Conservation (phyloP, 1,140 invertebrate genomes). For the Orussus abietinus region DNA sequence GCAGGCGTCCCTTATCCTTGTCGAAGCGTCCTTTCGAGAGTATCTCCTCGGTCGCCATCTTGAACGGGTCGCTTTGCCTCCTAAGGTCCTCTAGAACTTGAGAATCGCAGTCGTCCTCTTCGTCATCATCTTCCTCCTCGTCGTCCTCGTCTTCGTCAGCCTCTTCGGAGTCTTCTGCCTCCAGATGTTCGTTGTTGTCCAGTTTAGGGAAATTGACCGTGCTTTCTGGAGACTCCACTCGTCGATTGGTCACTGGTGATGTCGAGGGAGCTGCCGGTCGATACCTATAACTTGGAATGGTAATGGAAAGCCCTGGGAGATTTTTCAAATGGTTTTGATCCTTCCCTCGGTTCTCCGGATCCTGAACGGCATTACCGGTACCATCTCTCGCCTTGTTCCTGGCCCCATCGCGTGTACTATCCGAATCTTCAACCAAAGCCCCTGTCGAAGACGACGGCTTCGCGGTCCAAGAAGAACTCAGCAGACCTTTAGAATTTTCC, state of each 20-base stretch:
- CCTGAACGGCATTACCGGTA: no score
- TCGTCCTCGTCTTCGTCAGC: constrained; percentile 2
- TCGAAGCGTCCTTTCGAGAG: constrained; percentile 17
- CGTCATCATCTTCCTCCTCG: constrained; percentile 12
- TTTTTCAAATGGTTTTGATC: neutral
- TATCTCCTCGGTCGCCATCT: constrained; percentile 7
- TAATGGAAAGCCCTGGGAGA: constrained; percentile 29
- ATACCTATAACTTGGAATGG: constrained; percentile 33
- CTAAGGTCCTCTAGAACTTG: constrained; percentile 30
- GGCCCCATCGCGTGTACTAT: no score
- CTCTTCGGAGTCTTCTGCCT: constrained; percentile 11
- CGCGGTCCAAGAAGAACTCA: no score
- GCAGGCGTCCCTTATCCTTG: constrained; percentile 12
- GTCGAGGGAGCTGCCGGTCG: constrained; percentile 14
- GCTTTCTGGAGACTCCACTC: constrained; percentile 40
- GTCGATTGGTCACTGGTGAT: constrained; percentile 24
- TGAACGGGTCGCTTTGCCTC: constrained; percentile 19
- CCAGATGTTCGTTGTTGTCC: constrained; percentile 20
- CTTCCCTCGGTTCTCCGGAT: neutral
- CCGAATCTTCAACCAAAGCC: no score
- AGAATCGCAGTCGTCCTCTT: constrained; percentile 33
- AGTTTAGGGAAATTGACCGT: constrained; percentile 29
- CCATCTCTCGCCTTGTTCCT: no score
- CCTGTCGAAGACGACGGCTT: no score
- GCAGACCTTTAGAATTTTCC: constrained; percentile 18